Percentiles rank a stretch among this genome's conserved stretches.
These are phyloP conservation scores for Eptesicus fuscus DNA, from an alignment of 2,113 vertebrate genomes.

Conservation along the genomic window DNA sequence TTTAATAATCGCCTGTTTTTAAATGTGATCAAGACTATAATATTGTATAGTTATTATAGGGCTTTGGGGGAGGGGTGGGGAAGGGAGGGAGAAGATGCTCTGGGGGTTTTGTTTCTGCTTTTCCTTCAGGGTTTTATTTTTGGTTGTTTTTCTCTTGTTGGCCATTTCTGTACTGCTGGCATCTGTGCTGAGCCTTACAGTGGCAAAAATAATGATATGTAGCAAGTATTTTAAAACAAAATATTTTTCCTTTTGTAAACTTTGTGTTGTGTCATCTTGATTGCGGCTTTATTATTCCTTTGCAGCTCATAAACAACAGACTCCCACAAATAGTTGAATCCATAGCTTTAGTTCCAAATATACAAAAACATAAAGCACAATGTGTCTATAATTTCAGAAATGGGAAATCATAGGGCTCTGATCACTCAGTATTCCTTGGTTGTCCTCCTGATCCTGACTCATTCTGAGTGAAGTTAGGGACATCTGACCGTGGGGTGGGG, in stretches of 20 bases:
- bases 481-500: not conserved
- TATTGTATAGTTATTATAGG: slow-evolving; percentile 71
- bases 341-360: not conserved
- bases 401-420: slow-evolving; percentile 32
- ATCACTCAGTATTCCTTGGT: not conserved
- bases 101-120: slow-evolving; percentile 68
- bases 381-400: slow-evolving; percentile 20
- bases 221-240: slow-evolving; percentile 75
- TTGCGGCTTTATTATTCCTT: slow-evolving; percentile 50
- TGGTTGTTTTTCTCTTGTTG: slow-evolving; percentile 59
- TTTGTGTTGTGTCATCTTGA: slow-evolving; percentile 65
- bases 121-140: slow-evolving; percentile 78
- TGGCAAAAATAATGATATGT: slow-evolving; percentile 72
- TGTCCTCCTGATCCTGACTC: slow-evolving; percentile 65
- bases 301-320: not conserved
- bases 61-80: slow-evolving; percentile 41
- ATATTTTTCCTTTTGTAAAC: slow-evolving; percentile 73
- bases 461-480: slow-evolving; percentile 21
- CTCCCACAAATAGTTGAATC: not conserved
- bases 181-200: slow-evolving; percentile 67
- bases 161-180: slow-evolving; percentile 66
- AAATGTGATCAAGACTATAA: slow-evolving; percentile 73
- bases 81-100: slow-evolving; percentile 52
- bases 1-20: slow-evolving; percentile 73
- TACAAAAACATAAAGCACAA: not conserved